Base-by-base conservation (phyloP, 2,797 vertebrate genomes). In the Muscicapa striata region DNA sequence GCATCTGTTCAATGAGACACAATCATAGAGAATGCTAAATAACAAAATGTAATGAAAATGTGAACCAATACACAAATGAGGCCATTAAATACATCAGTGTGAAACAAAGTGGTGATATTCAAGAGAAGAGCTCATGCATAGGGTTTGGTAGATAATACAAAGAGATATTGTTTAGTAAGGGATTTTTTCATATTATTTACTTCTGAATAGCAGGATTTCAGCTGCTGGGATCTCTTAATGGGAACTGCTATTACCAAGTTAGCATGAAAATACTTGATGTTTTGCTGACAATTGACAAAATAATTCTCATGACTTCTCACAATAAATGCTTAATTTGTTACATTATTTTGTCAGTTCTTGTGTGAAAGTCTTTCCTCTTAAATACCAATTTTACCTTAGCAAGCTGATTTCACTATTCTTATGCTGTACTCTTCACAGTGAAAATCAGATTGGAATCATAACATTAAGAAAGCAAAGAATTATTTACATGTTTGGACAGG, bases 1-100 rank as follows among this genome's bases (percentile, higher is more conserved):
- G 97, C 98, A 98, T 98, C 98, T 98, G 98, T 98, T 98, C 97
- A 97, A 97, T 95, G 93, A 97, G 97, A 97, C 95, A 97, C 96
- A 97, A 98, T 98, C 91, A 95, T 76, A 94, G 93, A 96, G 95
- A 97, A 97, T 95, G 86, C 78, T 96, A 97, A 98, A 97, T 96
- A 89, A 94, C 93, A 98, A 97, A 98, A 97, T 97, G 95, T 94
- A 96, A 97, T 97, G 96, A 97, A 97, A 97, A 97, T 96, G 91
- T 96, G 93, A 97, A 97, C 97, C 94, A 97, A 96, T 97, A 97
- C 88, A 96, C 93, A 98, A 97, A 98, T 97, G 97, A 97, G 79
- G 84, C 87, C 95, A 97, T 97, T 97, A 97, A 97, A 96, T 81
- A 96, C 89, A 96, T 91, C 92, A 95, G 76, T 92, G 59, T 92